Evolutionary conservation across 1,140 invertebrate genomes (phyloP).

Genomic region (Apis cerana): DNA sequence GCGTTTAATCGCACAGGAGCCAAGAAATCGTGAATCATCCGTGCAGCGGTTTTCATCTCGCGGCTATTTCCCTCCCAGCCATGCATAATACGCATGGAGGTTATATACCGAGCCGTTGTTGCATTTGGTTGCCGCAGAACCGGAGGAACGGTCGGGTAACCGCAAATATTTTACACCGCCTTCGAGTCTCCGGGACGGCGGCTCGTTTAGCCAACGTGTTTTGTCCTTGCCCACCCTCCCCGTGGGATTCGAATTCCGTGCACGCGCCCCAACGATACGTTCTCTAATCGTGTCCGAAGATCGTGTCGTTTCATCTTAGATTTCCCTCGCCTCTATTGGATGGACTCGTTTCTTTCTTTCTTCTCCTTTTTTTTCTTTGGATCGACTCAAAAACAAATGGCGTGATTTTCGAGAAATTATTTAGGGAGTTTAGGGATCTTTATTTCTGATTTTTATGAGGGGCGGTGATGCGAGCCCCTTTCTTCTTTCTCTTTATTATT

Average conservation of each 20-base stretch:
- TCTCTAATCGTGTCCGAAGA: constrained; percentile 2
- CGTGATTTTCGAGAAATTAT: no score
- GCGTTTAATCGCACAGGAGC: not conserved
- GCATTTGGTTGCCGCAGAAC: constrained; percentile 60
- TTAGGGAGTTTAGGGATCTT: no score
- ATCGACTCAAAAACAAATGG: no score
- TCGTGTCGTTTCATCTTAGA: not conserved
- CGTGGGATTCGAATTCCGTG: constrained; percentile 32
- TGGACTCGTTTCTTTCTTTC: not conserved
- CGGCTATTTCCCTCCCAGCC: constrained; percentile 53
- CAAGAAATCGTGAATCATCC: constrained; percentile 30
- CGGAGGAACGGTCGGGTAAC: constrained; percentile 39
- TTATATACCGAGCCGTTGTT: constrained; percentile 40
- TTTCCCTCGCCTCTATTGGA: not conserved
- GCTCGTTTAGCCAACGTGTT: constrained; percentile 46
- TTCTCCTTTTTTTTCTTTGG: not conserved
- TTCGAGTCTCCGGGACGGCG: constrained; percentile 48
- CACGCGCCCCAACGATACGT: constrained; percentile 14
- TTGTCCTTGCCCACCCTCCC: constrained; percentile 5
- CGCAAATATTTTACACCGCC: constrained; percentile 65
- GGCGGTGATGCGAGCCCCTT: no score
- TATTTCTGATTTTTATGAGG: no score
- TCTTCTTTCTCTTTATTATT: no score
- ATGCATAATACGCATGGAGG: constrained; percentile 50
- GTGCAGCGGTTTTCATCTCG: constrained; percentile 51